A percentile compares a stretch with the other conserved stretches of the same genome.
Conservation (phyloP, 1,140 invertebrate genomes). For the Drosophila rufa region DNA sequence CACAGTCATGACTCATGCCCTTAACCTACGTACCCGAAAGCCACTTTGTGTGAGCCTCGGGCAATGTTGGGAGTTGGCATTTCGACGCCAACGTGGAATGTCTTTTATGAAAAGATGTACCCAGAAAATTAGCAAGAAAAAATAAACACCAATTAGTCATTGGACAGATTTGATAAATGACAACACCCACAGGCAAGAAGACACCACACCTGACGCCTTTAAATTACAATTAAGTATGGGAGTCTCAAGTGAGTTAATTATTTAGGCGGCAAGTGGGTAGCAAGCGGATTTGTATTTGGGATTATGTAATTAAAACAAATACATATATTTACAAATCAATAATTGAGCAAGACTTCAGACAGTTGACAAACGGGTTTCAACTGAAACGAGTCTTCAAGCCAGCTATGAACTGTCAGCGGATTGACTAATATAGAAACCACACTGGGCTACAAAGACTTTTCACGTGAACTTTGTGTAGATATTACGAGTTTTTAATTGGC, state of each 20-base stretch:
- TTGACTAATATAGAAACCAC: slow-evolving; percentile 22
- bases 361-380: slow-evolving; percentile 49
- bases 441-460: slow-evolving; percentile 2
- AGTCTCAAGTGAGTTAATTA: slow-evolving; percentile 26
- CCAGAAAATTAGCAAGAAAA: slow-evolving; percentile 28
- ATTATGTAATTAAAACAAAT: slow-evolving; percentile 52
- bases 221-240: slow-evolving; percentile 3
- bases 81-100: slow-evolving; percentile 43
- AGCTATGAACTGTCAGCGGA: slow-evolving; percentile 26
- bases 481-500: background rate
- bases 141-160: slow-evolving; percentile 45
- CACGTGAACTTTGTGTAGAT: background rate
- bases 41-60: slow-evolving; percentile 3
- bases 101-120: slow-evolving; percentile 35
- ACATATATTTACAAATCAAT: slow-evolving; percentile 47
- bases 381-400: slow-evolving; percentile 24
- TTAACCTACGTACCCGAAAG: slow-evolving; percentile 32
- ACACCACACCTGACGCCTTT: slow-evolving; percentile 31
- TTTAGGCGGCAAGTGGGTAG: slow-evolving; percentile 33
- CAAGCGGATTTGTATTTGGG: background rate
- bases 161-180: slow-evolving; percentile 23
- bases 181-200: slow-evolving; percentile 43
- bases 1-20: slow-evolving; percentile 42
- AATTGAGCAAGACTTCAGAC: slow-evolving; percentile 44
- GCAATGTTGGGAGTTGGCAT: slow-evolving; percentile 34